These are phyloP conservation scores for Pelecanus crispus DNA, from an alignment of 2,113 vertebrate species.

Conservation along the genomic window DNA sequence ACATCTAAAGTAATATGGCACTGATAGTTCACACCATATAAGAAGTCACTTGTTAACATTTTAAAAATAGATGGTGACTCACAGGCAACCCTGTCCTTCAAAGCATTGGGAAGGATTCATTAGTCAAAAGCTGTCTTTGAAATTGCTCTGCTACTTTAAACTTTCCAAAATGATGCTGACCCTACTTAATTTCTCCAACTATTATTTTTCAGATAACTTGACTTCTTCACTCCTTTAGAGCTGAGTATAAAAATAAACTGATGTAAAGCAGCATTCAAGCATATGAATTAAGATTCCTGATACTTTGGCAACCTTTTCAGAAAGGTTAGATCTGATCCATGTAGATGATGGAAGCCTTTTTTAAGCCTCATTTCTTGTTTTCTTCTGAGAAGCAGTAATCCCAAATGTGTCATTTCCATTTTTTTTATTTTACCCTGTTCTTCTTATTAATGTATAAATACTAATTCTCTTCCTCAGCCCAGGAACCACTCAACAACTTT, in stretches of 20 bases:
- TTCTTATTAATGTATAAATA: neutral
- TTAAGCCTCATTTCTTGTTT: neutral
- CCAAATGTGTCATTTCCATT: neutral
- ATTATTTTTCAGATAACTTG: neutral
- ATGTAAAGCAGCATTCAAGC: neutral
- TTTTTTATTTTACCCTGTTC: neutral
- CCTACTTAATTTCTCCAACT: neutral
- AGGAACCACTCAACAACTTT: neutral
- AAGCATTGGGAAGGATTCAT: neutral
- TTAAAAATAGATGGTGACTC: neutral
- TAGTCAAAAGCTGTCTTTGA: neutral
- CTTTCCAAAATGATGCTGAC: neutral
- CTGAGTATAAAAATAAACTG: neutral
- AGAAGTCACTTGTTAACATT: neutral
- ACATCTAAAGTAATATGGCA: neutral
- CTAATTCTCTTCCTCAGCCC: neutral
- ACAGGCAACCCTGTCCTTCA: neutral
- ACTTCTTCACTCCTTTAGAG: neutral
- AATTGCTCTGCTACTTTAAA: neutral
- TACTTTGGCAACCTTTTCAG: neutral
- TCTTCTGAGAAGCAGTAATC: neutral
- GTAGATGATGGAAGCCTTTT: neutral
- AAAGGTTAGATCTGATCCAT: neutral
- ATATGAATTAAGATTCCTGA: neutral
- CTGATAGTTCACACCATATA: neutral